Evolutionary conservation across 2,888 invertebrate species (phyloP), one percentile per base, ranked within the genome.

Genomic region (Eudasyphora cyanicolor): DNA sequence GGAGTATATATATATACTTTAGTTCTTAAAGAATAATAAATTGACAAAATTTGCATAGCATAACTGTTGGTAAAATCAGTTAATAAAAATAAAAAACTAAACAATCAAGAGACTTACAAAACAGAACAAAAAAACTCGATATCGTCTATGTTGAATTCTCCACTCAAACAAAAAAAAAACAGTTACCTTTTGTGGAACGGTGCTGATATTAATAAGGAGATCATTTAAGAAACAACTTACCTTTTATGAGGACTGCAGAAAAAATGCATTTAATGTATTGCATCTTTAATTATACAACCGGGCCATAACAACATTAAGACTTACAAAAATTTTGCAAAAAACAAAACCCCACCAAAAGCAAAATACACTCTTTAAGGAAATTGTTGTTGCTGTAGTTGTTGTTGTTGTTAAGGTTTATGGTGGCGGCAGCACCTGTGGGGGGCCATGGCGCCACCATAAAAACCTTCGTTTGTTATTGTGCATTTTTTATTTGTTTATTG

Each of bases 361-460:
- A 49, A 51, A 51, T n/a, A n/a, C n/a, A 57, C 57, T 57, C 57
- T 35, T 62, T 35, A 64, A 24, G 57, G 4, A 35, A 2, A 62
- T 21, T 35, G 42, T n/a, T n/a, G n/a, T n/a, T n/a, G n/a, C n/a
- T n/a, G n/a, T n/a, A n/a, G n/a, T n/a, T n/a, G n/a, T n/a, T n/a
- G 42, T 42, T 21, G 14, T 38, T 0, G 2, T 38, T n/a, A 42
- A 38, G 38, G 45, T 76, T 82, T 82, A 79, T 77, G 71, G 73
- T 77, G 51, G 45, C 27, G 27, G 51, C 79, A 74, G 79, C 78
- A 81, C 78, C 78, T 74, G 70, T 81, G 78, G 81, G 81, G 80
- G 81, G 82, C 78, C 79, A 78, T 76, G 85, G 85, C 85, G 83
- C 85, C 85, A 85, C 29, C 76, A 82, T 85, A 76, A 81, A 85